Evolutionary conservation across 1,140 invertebrate genomes (phyloP).

Genomic region (Drosophila auraria): DNA sequence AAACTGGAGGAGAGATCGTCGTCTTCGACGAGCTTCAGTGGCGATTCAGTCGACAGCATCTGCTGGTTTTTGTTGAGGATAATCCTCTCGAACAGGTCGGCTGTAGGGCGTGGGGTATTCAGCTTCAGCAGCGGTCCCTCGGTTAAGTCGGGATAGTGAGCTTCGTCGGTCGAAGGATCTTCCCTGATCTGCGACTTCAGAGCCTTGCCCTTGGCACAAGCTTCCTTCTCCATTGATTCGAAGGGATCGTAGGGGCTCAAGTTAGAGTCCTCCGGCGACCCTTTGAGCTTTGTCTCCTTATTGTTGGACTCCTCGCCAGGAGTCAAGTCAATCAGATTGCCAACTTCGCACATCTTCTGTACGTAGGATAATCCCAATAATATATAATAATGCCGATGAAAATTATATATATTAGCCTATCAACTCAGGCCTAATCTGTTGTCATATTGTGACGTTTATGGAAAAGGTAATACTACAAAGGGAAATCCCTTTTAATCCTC

Average conservation of each 20-base stretch:
- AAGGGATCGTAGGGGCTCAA: slow-evolving; percentile 71
- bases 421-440: too few species aligned
- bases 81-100: slow-evolving; percentile 24
- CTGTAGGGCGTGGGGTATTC: slow-evolving; percentile 24
- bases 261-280: slow-evolving; percentile 2
- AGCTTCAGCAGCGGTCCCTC: slow-evolving; percentile 58
- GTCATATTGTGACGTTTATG: too few species aligned
- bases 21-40: slow-evolving; percentile 56
- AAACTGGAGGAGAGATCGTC: slow-evolving; percentile 36
- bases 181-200: slow-evolving; percentile 6
- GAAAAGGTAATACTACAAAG: too few species aligned
- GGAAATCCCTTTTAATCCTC: too few species aligned
- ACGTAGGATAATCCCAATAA: not conserved
- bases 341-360: slow-evolving; percentile 45
- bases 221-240: slow-evolving; percentile 70
- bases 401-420: too few species aligned
- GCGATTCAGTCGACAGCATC: slow-evolving; percentile 62
- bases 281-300: slow-evolving; percentile 22
- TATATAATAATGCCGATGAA: not conserved
- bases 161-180: not conserved
- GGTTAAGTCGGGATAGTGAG: slow-evolving; percentile 29
- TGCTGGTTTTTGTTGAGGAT: slow-evolving; percentile 44
- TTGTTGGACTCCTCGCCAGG: slow-evolving; percentile 45
- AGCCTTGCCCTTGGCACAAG: slow-evolving; percentile 53
- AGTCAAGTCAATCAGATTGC: slow-evolving; percentile 58